A percentile compares a stretch with the other conserved stretches of the same genome.
These are phyloP conservation scores for Coronaproctus castanopsis DNA, from an alignment of 2,888 invertebrate genomes.

Conservation along the genomic window DNA sequence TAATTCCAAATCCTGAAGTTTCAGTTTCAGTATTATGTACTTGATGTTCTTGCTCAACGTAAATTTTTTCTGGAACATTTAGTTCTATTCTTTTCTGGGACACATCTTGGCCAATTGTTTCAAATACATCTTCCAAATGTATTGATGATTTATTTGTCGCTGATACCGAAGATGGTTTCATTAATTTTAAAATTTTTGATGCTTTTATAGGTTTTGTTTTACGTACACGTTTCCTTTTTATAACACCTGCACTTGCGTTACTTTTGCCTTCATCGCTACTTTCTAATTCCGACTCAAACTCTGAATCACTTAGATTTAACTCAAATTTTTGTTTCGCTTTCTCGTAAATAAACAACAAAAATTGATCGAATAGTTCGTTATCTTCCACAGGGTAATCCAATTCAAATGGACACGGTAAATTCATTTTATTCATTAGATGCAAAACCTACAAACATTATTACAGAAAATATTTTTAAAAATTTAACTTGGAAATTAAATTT, in stretches of 20 bases:
- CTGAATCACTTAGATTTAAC: constrained; percentile 9
- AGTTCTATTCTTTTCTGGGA: constrained; percentile 33
- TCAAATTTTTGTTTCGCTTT: background rate
- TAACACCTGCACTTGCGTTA: constrained; percentile 16
- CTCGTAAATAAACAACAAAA: constrained; percentile 1
- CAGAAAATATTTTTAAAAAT: constrained; percentile 27
- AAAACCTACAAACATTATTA: constrained; percentile 32
- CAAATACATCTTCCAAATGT: constrained; percentile 35
- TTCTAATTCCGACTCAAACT: constrained; percentile 16
- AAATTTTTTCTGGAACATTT: constrained; percentile 24
- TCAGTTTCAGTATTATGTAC: constrained; percentile 13
- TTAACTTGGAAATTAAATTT: background rate
- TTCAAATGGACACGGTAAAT: constrained; percentile 63
- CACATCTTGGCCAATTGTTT: constrained; percentile 28
- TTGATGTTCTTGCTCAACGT: background rate
- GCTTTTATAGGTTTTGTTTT: constrained; percentile 29
- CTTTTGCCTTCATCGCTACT: constrained; percentile 12
- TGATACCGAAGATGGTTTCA: background rate
- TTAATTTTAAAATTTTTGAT: background rate
- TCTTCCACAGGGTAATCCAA: constrained; percentile 23
- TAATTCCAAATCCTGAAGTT: constrained; percentile 23
- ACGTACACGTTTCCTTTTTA: constrained; percentile 20
- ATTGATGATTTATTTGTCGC: constrained; percentile 20
- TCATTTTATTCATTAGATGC: constrained; percentile 91
- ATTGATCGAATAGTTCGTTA: constrained; percentile 1